These are phyloP conservation scores for Venustaconcha ellipsiformis DNA, from an alignment of 1,140 invertebrate genomes.

Conservation along the genomic window DNA sequence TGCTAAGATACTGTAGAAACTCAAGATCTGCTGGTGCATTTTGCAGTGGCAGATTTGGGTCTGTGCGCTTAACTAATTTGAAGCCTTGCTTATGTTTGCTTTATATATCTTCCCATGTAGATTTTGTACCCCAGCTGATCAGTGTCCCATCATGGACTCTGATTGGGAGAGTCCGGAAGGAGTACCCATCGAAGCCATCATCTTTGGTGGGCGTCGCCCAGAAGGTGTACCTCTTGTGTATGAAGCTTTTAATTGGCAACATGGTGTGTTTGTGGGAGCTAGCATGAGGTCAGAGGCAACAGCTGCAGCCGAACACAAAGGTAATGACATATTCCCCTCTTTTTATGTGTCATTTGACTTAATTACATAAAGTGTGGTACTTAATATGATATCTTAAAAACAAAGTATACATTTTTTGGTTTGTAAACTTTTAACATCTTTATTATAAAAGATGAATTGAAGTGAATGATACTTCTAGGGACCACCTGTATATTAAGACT, in stretches of 20 bases:
- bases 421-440: background rate
- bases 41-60: too few species aligned
- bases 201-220: constrained; percentile 96
- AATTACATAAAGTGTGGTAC: too few species aligned
- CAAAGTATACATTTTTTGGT: background rate
- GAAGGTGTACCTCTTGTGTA: constrained; percentile 91
- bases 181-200: constrained; percentile 95
- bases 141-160: constrained; percentile 95
- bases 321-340: constrained; percentile 58
- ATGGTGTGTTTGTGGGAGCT: constrained; percentile 96
- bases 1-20: too few species aligned
- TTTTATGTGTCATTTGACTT: too few species aligned
- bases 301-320: constrained; percentile 96
- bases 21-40: too few species aligned
- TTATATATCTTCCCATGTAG: constrained; percentile 66
- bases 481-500: too few species aligned
- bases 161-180: constrained; percentile 78
- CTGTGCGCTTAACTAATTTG: too few species aligned
- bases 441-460: background rate
- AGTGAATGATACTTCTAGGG: too few species aligned
- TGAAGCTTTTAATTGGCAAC: constrained; percentile 92
- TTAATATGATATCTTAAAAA: too few species aligned
- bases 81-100: too few species aligned
- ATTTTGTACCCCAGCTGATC: constrained; percentile 93
- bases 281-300: constrained; percentile 97